phyloP scores from a whole-genome alignment of 2,797 vertebrate genomes.

The Falco novaeseelandiae region DNA sequence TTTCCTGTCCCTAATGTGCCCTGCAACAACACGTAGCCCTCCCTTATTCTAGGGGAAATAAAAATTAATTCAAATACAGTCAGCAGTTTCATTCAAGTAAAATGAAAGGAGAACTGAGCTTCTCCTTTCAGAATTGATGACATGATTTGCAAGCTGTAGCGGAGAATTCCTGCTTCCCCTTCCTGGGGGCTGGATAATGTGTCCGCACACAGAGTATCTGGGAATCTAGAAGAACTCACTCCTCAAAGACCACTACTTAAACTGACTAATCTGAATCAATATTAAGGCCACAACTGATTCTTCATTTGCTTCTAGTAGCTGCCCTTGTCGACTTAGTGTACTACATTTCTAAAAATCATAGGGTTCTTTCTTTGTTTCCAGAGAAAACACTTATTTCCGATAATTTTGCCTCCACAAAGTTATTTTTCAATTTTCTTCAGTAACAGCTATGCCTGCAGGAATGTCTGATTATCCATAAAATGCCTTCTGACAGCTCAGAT shows the following conservation, averaged over 20 bases:
- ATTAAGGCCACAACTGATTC: neutral
- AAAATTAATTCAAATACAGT: neutral
- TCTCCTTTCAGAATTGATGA: neutral
- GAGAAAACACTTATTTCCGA: constrained; percentile 28
- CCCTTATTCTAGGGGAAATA: neutral
- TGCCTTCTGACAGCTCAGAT: constrained; percentile 34
- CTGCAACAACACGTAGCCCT: neutral
- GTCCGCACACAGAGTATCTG: neutral
- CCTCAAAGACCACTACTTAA: neutral
- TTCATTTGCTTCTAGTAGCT: constrained; percentile 18
- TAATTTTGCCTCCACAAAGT: constrained; percentile 3
- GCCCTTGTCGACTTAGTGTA: neutral
- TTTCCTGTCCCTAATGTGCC: neutral
- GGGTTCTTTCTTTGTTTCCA: constrained; percentile 13
- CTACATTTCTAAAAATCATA: neutral
- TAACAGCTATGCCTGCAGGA: neutral
- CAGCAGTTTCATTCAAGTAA: neutral
- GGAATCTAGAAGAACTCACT: neutral
- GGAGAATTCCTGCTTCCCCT: neutral
- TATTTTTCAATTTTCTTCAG: constrained; percentile 50
- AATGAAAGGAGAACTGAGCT: neutral
- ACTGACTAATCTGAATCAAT: neutral
- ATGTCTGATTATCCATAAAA: constrained; percentile 28
- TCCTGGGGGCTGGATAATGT: neutral
- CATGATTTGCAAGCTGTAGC: neutral